These are phyloP conservation scores for Orthonychiurus folsomi DNA, from an alignment of 2,888 invertebrate genomes.

Conservation along the genomic window DNA sequence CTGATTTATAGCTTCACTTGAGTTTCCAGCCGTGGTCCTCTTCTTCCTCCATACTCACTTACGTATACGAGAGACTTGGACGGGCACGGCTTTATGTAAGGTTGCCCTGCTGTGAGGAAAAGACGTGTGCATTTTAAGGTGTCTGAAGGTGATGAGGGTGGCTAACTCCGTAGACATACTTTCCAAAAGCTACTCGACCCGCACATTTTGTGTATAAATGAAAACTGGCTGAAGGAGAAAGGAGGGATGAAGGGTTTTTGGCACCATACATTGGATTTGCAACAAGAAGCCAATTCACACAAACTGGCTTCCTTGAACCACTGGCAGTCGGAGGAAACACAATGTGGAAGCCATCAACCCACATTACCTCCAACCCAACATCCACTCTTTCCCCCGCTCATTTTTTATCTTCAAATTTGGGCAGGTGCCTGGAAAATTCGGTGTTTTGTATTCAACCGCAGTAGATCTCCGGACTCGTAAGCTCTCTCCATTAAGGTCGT, in stretches of 20 bases:
- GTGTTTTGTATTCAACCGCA: not conserved
- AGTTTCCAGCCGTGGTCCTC: not conserved
- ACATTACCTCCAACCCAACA: not conserved
- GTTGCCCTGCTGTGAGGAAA: not conserved
- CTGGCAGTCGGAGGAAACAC: not conserved
- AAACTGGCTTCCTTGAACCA: no score
- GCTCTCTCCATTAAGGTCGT: no score
- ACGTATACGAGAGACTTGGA: not conserved
- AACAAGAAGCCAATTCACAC: not conserved
- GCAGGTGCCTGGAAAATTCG: not conserved
- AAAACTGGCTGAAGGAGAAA: no score
- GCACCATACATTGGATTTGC: not conserved
- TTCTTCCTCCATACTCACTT: not conserved
- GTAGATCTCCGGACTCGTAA: not conserved
- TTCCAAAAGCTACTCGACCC: not conserved
- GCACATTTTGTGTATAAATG: not conserved
- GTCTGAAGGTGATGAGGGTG: not conserved
- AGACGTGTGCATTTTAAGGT: not conserved
- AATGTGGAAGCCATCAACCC: not conserved
- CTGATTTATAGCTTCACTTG: constrained; percentile 8
- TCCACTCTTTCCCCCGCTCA: not conserved
- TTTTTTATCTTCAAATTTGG: not conserved
- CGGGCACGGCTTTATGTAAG: not conserved
- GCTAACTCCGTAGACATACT: no score
- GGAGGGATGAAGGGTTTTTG: not conserved